Conservation (phyloP, 2,113 vertebrate species). For the Sinocyclocheilus rhinocerous region DNA sequence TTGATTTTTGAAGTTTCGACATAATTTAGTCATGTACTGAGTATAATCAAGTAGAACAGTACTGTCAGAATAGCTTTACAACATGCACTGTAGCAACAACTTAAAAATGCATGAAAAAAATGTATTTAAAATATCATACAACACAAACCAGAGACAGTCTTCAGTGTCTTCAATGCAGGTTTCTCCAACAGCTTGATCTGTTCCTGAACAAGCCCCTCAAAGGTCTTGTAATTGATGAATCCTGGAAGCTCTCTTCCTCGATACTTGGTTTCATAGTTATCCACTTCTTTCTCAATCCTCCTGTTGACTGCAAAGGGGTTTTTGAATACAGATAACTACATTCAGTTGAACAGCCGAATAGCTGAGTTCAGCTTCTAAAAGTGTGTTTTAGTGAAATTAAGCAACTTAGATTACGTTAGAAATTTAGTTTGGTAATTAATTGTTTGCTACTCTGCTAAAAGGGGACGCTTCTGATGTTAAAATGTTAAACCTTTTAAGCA, state of each 20-base stretch:
- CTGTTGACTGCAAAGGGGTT: slow-evolving; percentile 67
- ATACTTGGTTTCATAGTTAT: slow-evolving; percentile 73
- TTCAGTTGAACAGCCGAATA: no score
- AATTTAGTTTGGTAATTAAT: not conserved
- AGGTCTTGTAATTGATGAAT: slow-evolving; percentile 84
- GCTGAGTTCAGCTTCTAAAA: not conserved
- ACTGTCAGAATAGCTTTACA: not conserved
- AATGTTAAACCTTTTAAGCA: not conserved
- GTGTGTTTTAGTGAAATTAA: not conserved
- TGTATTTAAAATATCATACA: not conserved
- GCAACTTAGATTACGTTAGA: not conserved
- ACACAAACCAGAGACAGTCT: slow-evolving; percentile 64
- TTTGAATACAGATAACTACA: not conserved
- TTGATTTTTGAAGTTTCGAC: no score
- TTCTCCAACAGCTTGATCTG: slow-evolving; percentile 79
- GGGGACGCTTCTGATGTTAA: not conserved
- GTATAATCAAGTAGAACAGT: not conserved
- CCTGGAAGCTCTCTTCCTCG: slow-evolving; percentile 84
- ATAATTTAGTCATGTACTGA: not conserved
- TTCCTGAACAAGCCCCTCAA: slow-evolving; percentile 80
- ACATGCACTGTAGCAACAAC: not conserved
- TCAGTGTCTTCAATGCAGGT: slow-evolving; percentile 78
- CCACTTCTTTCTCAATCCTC: slow-evolving; percentile 54
- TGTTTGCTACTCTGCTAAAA: not conserved
- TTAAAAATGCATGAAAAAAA: not conserved